Base-by-base conservation (phyloP, 2,113 vertebrate genomes). In the Erythrocercus mccallii region DNA sequence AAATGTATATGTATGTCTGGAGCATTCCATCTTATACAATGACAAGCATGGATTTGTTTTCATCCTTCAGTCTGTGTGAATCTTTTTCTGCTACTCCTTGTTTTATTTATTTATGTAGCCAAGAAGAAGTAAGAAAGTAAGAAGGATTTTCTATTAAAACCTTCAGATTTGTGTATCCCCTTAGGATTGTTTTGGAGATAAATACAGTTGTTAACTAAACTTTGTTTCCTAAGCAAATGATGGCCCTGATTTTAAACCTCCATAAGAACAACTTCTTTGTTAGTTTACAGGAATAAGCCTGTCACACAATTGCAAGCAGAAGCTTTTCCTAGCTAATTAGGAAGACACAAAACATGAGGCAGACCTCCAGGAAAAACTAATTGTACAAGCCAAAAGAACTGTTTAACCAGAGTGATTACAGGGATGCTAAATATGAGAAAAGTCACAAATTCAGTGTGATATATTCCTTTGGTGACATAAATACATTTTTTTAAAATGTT, bases 351-450 rank as follows among this genome's bases (percentile, higher is more conserved):
- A 79, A 48, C 28, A 84, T 24, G 37, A 92, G 56, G 35, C 50
- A 92, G 50, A 85, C 58, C 71, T 91, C 79, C 82, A 92, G 90
- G 64, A 92, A 81, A 94, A 86, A 66, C 14, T 83, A 88, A 95
- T 64, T 96, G 72, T 40, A 53, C 51, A 88, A 81, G 68, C 40
- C 72, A 80, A 81, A 40, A 60, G 68, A 95, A 71, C 45, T 81
- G 40, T 86, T 92, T 86, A 78, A 88, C 42, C 19, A 5, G 22
- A 71, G n/a, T 83, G 60, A 92, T 94, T 86, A 86, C 25, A 77
- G 25, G 22, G 20, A 20, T 77, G n/a, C 21, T 90, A 81, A 95
- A 94, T 64, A 77, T 11, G 31, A 92, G 27, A 70, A 64, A 90
- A 93, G 81, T 90, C 85, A 88, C 23, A 86, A 66, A 88, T 86